Evolutionary conservation across 2,888 invertebrate species (phyloP).

Genomic region (Andrena bucephala): DNA sequence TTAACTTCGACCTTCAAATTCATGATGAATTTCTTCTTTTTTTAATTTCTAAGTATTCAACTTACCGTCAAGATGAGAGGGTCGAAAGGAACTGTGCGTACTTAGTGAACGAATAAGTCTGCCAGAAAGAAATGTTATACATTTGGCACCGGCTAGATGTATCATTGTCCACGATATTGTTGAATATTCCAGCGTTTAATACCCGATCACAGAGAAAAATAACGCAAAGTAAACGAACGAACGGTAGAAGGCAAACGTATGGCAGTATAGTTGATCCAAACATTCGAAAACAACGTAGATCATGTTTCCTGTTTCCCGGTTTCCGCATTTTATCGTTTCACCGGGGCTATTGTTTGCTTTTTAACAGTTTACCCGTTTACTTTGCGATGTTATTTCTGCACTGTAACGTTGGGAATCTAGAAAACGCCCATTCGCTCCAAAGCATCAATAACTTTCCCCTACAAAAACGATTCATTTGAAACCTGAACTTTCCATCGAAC

Average conservation of each 20-base stretch:
- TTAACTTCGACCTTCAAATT: no score
- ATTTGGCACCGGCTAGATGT: background rate
- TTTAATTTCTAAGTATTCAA: no score
- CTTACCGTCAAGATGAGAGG: no score
- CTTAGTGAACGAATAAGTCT: background rate
- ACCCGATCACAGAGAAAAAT: background rate
- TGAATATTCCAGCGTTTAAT: background rate
- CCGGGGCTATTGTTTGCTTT: background rate
- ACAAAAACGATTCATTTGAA: no score
- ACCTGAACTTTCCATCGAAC: no score
- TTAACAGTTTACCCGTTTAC: background rate
- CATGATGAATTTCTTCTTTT: no score
- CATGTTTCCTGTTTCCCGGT: background rate
- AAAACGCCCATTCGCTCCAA: background rate
- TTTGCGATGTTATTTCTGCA: background rate
- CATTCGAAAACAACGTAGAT: background rate
- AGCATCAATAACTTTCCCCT: background rate
- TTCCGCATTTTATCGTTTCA: background rate
- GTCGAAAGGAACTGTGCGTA: background rate
- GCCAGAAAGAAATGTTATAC: background rate
- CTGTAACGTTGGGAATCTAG: background rate
- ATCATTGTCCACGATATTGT: background rate
- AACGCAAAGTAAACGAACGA: background rate
- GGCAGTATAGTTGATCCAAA: background rate
- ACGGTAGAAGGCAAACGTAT: background rate